Evolutionary conservation across 1,140 invertebrate species (phyloP).

Genomic region (Protaetia brevitarsis): DNA sequence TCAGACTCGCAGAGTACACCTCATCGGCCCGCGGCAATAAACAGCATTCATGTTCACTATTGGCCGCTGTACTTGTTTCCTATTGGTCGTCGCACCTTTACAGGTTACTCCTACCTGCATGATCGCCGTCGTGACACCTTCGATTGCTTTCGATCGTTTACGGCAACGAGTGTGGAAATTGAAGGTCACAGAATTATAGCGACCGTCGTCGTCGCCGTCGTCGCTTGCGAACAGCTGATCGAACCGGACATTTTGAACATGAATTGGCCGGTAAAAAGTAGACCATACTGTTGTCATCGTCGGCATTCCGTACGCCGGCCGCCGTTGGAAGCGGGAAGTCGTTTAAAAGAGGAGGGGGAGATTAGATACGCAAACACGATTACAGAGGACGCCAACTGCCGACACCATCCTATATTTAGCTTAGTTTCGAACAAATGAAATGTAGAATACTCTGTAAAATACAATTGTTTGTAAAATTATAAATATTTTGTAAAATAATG

Average conservation of each 20-base stretch:
- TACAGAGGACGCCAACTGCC: constrained; percentile 18
- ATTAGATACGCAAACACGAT: neutral
- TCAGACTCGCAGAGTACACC: constrained; percentile 38
- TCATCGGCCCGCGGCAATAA: constrained; percentile 42
- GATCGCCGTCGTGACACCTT: constrained; percentile 1
- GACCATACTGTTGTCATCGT: constrained; percentile 33
- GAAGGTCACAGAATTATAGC: constrained; percentile 25
- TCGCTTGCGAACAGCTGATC: constrained; percentile 44
- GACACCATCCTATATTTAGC: constrained; percentile 2
- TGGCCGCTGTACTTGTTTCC: constrained; percentile 39
- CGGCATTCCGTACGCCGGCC: constrained; percentile 29
- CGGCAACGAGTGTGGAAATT: constrained; percentile 1
- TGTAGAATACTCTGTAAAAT: no score
- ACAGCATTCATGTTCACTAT: constrained; percentile 46
- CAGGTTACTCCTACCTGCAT: constrained; percentile 48
- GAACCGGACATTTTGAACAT: constrained; percentile 39
- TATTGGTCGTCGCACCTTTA: constrained; percentile 48
- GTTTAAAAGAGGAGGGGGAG: constrained; percentile 32
- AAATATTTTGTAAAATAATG: no score
- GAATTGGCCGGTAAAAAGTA: constrained; percentile 39
- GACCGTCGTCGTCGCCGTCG: neutral
- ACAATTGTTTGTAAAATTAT: no score
- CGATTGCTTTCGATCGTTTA: neutral
- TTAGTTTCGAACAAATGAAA: constrained; percentile 8
- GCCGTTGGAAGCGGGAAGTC: constrained; percentile 29